A percentile compares a stretch with the other conserved stretches of the same genome.
These are phyloP conservation scores for Actinemys pallida DNA, from an alignment of 2,113 vertebrate species.

Conservation along the genomic window DNA sequence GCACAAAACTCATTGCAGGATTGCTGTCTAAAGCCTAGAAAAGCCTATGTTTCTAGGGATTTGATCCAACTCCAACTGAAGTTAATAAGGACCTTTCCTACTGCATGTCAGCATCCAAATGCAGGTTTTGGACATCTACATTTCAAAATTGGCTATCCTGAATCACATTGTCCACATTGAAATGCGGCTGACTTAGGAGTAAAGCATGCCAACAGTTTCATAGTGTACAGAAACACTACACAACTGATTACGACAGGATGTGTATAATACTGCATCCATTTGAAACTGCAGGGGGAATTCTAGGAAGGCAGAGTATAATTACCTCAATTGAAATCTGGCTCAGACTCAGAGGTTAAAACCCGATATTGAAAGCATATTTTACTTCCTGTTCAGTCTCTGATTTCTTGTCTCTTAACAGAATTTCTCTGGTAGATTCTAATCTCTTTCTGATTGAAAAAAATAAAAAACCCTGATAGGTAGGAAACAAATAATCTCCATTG, in stretches of 20 bases:
- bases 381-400: not conserved
- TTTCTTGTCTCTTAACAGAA: not conserved
- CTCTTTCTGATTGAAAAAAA: not conserved
- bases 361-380: not conserved
- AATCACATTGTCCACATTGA: not conserved
- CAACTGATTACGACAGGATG: not conserved
- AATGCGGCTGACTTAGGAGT: not conserved
- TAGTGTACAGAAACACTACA: not conserved
- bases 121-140: not conserved
- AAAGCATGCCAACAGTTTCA: rapidly evolving
- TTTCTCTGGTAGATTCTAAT: not conserved
- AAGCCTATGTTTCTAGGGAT: not conserved
- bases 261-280: not conserved
- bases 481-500: not conserved
- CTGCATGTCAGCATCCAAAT: not conserved
- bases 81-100: not conserved
- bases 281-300: not conserved
- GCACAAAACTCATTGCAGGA: rapidly evolving
- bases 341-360: rapidly evolving
- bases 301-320: not conserved
- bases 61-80: not conserved
- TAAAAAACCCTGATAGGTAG: not conserved
- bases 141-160: not conserved
- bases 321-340: not conserved
- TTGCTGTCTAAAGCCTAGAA: rapidly evolving